These are phyloP conservation scores for Heliconius sara DNA, from an alignment of 2,888 invertebrate species.

Conservation along the genomic window DNA sequence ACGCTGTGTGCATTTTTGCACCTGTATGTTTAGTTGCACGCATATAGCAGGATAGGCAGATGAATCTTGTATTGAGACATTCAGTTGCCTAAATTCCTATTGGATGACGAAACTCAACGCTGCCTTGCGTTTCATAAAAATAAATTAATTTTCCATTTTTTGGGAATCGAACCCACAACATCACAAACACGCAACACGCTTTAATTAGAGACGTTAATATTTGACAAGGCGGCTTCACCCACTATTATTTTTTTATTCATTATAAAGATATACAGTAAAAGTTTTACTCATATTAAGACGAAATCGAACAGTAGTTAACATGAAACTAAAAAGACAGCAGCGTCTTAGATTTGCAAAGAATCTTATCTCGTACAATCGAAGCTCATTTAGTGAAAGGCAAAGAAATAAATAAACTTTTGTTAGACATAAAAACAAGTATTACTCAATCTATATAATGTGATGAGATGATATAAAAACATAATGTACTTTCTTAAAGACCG, in stretches of 20 bases:
- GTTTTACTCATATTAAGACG: not conserved
- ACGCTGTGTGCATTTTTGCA: no score
- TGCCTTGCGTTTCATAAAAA: no score
- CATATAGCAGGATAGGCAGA: not conserved
- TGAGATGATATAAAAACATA: conserved; percentile 22
- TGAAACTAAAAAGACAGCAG: not conserved
- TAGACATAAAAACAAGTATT: conserved; percentile 22
- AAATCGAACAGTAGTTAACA: not conserved
- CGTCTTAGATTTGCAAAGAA: not conserved
- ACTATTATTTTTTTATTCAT: not conserved
- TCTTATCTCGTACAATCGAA: not conserved
- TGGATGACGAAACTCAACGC: no score
- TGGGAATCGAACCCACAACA: not conserved
- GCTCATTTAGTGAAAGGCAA: conserved; percentile 35
- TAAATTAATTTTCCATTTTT: not conserved
- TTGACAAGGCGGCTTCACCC: not conserved
- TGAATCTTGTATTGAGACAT: not conserved
- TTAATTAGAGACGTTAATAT: not conserved
- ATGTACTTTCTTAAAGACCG: conserved; percentile 19
- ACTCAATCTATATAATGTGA: conserved; percentile 7
- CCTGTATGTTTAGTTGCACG: not conserved
- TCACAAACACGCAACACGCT: not conserved
- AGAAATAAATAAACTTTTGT: conserved; percentile 28
- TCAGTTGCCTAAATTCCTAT: not conserved
- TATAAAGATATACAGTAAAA: not conserved